These are phyloP conservation scores for Icerya purchasi DNA, from an alignment of 2,888 invertebrate species.

Conservation along the genomic window DNA sequence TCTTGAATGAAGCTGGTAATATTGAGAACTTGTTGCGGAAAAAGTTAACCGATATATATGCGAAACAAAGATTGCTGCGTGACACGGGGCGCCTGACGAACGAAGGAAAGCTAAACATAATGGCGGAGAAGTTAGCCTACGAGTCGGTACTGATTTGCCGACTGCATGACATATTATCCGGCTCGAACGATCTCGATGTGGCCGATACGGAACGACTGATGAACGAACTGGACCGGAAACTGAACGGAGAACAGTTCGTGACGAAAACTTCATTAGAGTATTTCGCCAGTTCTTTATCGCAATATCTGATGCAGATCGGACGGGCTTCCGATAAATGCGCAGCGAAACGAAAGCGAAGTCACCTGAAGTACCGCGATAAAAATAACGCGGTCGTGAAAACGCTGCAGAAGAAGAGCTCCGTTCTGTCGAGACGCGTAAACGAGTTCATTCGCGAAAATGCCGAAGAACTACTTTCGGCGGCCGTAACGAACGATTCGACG, in stretches of 20 bases:
- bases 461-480: slow-evolving; percentile 42
- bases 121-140: slow-evolving; percentile 60
- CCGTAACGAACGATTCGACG: slow-evolving; percentile 42
- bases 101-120: slow-evolving; percentile 41
- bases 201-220: slow-evolving; percentile 55
- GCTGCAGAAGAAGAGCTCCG: slow-evolving; percentile 7
- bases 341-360: not conserved
- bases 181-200: slow-evolving; percentile 27
- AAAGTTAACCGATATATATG: slow-evolving; percentile 45
- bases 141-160: slow-evolving; percentile 50
- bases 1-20: slow-evolving; percentile 24
- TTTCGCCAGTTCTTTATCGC: slow-evolving; percentile 48
- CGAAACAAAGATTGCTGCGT: slow-evolving; percentile 40
- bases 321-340: not conserved
- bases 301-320: slow-evolving; percentile 5
- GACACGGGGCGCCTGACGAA: slow-evolving; percentile 45
- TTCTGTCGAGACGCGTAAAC: slow-evolving; percentile 13
- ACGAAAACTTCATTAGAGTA: slow-evolving; percentile 36
- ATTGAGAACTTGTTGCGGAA: slow-evolving; percentile 41
- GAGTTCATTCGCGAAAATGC: slow-evolving; percentile 32
- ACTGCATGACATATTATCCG: slow-evolving; percentile 38
- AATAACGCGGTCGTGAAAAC: not conserved
- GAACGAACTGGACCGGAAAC: slow-evolving; percentile 43
- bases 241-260: slow-evolving; percentile 27
- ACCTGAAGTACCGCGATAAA: not conserved